These are phyloP conservation scores for Cydia splendana DNA, from an alignment of 1,140 invertebrate genomes.

Conservation along the genomic window DNA sequence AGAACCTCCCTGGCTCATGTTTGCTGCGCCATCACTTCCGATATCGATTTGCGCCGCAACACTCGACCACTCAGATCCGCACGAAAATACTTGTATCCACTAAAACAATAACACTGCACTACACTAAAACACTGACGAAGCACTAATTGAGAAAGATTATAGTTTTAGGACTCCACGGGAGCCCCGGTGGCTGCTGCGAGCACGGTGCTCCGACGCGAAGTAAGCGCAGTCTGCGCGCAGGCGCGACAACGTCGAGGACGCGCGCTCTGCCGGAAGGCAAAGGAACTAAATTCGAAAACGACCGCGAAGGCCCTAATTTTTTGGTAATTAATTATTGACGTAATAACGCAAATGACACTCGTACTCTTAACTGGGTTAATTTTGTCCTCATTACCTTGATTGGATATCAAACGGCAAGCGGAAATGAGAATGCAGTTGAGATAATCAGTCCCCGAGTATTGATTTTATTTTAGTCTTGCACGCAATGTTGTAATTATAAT, in stretches of 20 bases:
- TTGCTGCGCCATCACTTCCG: conserved; percentile 60
- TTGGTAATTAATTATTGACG: conserved; percentile 23
- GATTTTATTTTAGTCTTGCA: conserved; percentile 67
- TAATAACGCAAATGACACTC: conserved; percentile 18
- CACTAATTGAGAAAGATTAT: conserved; percentile 39
- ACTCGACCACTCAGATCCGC: conserved; percentile 36
- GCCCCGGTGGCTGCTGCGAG: conserved; percentile 63
- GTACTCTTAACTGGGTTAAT: conserved; percentile 19
- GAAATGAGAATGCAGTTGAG: conserved; percentile 1
- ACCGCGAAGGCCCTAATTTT: conserved; percentile 55
- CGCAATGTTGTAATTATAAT: conserved; percentile 45
- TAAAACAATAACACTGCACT: conserved; percentile 42
- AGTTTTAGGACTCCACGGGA: conserved; percentile 52
- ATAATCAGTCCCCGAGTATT: conserved; percentile 52
- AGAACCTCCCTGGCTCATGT: conserved; percentile 73
- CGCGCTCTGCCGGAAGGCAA: conserved; percentile 50
- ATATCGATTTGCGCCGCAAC: conserved; percentile 63
- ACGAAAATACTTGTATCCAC: conserved; percentile 50
- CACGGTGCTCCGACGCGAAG: conserved; percentile 62
- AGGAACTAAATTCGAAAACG: conserved; percentile 57
- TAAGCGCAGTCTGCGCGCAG: conserved; percentile 62
- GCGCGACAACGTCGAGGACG: conserved; percentile 55
- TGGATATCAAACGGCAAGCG: not conserved
- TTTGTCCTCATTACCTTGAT: not conserved
- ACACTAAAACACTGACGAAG: conserved; percentile 59